These are phyloP conservation scores for Meriones unguiculatus DNA, from an alignment of 2,113 vertebrate genomes.

Conservation along the genomic window DNA sequence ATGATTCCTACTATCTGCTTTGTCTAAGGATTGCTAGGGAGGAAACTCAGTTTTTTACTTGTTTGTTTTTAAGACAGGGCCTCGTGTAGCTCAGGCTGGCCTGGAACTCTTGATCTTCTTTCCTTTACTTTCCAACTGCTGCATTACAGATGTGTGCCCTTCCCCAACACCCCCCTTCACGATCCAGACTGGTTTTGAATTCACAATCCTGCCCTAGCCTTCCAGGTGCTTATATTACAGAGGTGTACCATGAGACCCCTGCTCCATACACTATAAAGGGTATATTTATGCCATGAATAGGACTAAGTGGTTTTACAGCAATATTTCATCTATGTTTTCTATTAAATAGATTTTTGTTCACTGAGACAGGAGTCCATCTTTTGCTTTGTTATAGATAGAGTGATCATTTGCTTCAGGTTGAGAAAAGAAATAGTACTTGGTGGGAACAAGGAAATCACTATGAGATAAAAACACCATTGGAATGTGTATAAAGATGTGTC, in stretches of 20 bases:
- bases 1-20: background rate
- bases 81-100: background rate
- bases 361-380: constrained; percentile 15
- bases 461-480: background rate
- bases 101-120: background rate
- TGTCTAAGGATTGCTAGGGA: background rate
- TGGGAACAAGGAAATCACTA: background rate
- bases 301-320: background rate
- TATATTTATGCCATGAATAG: background rate
- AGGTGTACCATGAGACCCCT: background rate
- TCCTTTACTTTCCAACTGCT: background rate
- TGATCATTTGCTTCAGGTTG: constrained; percentile 42
- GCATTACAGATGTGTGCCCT: background rate
- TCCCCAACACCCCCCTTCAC: background rate
- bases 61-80: background rate
- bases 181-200: background rate
- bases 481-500: background rate
- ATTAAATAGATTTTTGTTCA: constrained; percentile 54
- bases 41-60: background rate
- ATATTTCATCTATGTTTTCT: constrained; percentile 42
- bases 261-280: background rate
- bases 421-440: constrained; percentile 39
- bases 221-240: background rate
- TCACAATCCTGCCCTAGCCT: background rate
- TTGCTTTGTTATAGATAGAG: constrained; percentile 25